A percentile compares a stretch with the other conserved stretches of the same genome.
phyloP scores from a whole-genome alignment of 2,113 vertebrate species.

The Corythoichthys haematopterus region DNA sequence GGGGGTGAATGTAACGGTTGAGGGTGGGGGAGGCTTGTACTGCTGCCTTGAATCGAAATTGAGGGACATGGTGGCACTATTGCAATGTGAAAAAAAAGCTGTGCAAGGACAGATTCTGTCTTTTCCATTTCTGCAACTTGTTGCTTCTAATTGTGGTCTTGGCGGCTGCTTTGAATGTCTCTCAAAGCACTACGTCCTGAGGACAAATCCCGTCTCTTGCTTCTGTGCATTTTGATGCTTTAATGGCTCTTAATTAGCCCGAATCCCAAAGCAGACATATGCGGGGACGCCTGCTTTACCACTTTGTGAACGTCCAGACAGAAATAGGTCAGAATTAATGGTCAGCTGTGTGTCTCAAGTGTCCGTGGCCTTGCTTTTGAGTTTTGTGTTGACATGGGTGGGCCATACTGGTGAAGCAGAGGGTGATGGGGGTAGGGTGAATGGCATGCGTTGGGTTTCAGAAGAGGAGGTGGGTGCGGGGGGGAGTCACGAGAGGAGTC shows the following conservation, averaged over 20 bases:
- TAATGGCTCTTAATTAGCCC: slow-evolving; percentile 51
- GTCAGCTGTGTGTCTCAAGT: slow-evolving; percentile 60
- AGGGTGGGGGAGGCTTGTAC: slow-evolving; percentile 22
- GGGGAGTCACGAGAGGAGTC: slow-evolving; percentile 35
- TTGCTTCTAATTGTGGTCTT: slow-evolving; percentile 55
- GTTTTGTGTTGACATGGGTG: slow-evolving; percentile 61
- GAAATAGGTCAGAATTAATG: slow-evolving; percentile 69
- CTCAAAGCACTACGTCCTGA: slow-evolving; percentile 19
- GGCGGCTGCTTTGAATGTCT: slow-evolving; percentile 30
- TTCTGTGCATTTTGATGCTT: slow-evolving; percentile 35
- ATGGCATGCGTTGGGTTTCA: slow-evolving; percentile 58
- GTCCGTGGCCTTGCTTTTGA: slow-evolving; percentile 45
- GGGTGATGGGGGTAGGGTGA: slow-evolving; percentile 69
- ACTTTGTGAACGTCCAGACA: slow-evolving; percentile 42
- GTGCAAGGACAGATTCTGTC: slow-evolving; percentile 25
- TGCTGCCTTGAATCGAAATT: slow-evolving; percentile 33
- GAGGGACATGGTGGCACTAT: slow-evolving; percentile 45
- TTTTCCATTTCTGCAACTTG: slow-evolving; percentile 39
- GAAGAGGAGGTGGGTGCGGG: slow-evolving; percentile 45
- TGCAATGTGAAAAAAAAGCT: slow-evolving; percentile 39
- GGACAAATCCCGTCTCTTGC: slow-evolving; percentile 20
- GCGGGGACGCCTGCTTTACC: slow-evolving; percentile 21
- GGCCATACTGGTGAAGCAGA: slow-evolving; percentile 51
- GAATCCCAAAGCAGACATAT: slow-evolving; percentile 28
- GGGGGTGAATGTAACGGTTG: slow-evolving; percentile 55